These are phyloP conservation scores for Trypoxylon attenuatum DNA, from an alignment of 2,888 invertebrate species.

Conservation along the genomic window DNA sequence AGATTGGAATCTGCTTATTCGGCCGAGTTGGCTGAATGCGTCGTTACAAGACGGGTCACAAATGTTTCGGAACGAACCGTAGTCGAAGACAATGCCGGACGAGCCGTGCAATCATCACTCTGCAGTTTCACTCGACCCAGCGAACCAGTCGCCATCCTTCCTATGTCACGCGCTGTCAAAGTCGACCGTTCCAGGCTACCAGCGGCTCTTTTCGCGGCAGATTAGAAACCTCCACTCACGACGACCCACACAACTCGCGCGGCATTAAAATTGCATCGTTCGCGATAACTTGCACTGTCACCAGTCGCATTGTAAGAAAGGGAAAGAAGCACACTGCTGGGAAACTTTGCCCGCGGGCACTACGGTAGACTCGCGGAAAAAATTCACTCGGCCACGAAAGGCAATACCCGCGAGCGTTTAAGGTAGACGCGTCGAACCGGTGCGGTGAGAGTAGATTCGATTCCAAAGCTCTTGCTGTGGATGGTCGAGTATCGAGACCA, in stretches of 20 bases:
- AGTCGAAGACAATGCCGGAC: neutral
- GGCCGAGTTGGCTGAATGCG: neutral
- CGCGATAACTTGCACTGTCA: neutral
- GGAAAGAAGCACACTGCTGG: neutral
- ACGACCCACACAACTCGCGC: slow-evolving; percentile 17
- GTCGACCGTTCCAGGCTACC: neutral
- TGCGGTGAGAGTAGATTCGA: slow-evolving; percentile 4
- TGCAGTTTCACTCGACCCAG: neutral
- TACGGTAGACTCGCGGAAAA: neutral
- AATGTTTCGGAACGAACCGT: neutral
- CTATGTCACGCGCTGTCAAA: neutral
- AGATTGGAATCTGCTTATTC: slow-evolving; percentile 9
- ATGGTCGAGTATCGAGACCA: too few species aligned
- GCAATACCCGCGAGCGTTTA: neutral
- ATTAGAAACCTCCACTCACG: slow-evolving; percentile 23
- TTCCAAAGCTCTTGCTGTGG: too few species aligned
- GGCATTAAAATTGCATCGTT: slow-evolving; percentile 27
- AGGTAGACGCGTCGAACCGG: neutral
- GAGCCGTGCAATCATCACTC: neutral
- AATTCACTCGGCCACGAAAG: neutral
- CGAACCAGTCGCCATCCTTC: neutral
- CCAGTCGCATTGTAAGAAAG: neutral
- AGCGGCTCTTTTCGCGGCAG: too few species aligned
- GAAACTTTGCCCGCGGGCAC: neutral
- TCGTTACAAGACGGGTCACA: slow-evolving; percentile 1